Conservation (phyloP, 2,113 vertebrate genomes). For the Corythaeola cristata region DNA sequence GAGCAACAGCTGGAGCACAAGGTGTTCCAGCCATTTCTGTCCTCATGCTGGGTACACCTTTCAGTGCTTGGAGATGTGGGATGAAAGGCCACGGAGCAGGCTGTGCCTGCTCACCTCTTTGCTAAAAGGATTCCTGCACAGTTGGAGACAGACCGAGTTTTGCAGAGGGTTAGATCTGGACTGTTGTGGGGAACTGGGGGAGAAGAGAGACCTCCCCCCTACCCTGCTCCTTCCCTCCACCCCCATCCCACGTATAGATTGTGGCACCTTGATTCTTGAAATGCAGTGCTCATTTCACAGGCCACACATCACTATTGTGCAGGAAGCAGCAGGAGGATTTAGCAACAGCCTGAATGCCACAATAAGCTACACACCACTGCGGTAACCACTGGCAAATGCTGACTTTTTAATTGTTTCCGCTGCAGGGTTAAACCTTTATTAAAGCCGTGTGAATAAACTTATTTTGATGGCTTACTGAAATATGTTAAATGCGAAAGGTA, state of each 20-base stretch:
- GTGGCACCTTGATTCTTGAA: neutral
- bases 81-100: neutral
- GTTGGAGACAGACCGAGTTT: neutral
- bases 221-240: neutral
- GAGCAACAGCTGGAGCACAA: neutral
- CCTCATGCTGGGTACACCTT: neutral
- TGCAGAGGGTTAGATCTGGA: neutral
- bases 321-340: constrained; percentile 55
- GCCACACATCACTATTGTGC: constrained; percentile 44
- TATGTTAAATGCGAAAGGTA: constrained; percentile 15
- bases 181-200: neutral
- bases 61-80: neutral
- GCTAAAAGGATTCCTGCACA: neutral
- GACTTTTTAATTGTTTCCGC: constrained; percentile 48
- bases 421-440: constrained; percentile 24
- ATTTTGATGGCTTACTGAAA: constrained; percentile 33
- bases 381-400: constrained; percentile 16
- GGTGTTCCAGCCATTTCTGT: neutral
- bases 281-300: constrained; percentile 26
- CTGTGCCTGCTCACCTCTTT: neutral
- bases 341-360: constrained; percentile 25
- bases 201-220: neutral
- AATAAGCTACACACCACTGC: neutral
- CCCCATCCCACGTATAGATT: neutral
- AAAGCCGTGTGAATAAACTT: constrained; percentile 35